Evolutionary conservation across 2,888 invertebrate genomes (phyloP), one percentile per base, ranked within the genome.

Genomic region (Metalampra italica): DNA sequence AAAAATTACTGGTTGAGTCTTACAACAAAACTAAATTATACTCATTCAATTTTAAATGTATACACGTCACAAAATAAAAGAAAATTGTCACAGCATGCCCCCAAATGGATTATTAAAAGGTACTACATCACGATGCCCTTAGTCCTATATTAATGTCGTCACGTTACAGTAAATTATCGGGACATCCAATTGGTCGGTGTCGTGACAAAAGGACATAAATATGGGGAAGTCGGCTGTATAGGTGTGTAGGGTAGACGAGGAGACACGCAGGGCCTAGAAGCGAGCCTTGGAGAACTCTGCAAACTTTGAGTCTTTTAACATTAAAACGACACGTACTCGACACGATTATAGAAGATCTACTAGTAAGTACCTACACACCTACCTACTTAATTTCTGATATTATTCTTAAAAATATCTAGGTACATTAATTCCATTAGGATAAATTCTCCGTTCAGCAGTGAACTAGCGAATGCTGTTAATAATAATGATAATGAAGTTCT

Each of bases 181-280:
- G 80, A 81, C 81, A 78, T 82, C 83, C 81, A 79, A 86, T 83
- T 81, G 82, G 78, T 56, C 71, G 73, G 74, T 89, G 67, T 77
- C 88, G 88, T 89, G 88, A 86, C 85, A 81, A 86, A 74, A 68
- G 64, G 61, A 67, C 78, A 83, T 86, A 86, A 87, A 86, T 82
- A 82, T 65, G 53, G 69, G 71, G 68, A 70, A 70, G 76, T 71
- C 77, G 75, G 70, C 63, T 64, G 79, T 79, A 80, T 77, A 71
- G 71, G 63, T 50, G 49, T 41, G 45, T 34, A 32, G 64, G 65
- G 60, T 61, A 60, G 65, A 62, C 57, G 62, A 69, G 60, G 65
- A 68, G 76, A 84, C 76, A 81, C 80, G 79, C 77, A 76, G 78
- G 79, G 56, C 75, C 58, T 57, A 76, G 72, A 60, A 64, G 53